These are phyloP conservation scores for Alcedo quadribrachys DNA, from an alignment of 2,797 vertebrate species.

Conservation along the genomic window DNA sequence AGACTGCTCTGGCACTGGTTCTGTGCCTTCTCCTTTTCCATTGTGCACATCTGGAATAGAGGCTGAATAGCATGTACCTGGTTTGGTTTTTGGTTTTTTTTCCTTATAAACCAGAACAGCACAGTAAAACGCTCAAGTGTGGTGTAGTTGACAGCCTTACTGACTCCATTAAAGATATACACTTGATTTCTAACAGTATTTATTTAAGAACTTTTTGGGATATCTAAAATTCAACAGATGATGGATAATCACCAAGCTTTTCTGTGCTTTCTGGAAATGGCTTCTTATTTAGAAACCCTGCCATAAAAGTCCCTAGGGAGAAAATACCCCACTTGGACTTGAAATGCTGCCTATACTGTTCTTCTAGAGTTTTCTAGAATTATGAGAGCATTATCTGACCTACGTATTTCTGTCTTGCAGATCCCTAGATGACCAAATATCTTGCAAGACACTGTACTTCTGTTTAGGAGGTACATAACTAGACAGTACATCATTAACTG, in stretches of 20 bases:
- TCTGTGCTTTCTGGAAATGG: neutral
- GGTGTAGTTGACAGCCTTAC: neutral
- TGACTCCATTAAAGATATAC: neutral
- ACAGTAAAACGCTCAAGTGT: neutral
- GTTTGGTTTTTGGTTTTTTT: neutral
- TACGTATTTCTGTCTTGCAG: neutral
- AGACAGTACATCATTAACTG: constrained; percentile 2
- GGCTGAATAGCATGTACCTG: neutral
- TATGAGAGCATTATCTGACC: neutral
- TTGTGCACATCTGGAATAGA: neutral
- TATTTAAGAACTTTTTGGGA: neutral
- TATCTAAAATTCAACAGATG: neutral
- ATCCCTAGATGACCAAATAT: neutral
- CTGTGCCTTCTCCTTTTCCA: neutral
- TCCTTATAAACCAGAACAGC: neutral
- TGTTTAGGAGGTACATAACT: neutral
- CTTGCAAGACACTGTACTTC: neutral
- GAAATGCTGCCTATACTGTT: neutral
- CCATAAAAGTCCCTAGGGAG: neutral
- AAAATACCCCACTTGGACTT: neutral
- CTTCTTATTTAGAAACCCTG: neutral
- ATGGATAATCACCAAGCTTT: neutral
- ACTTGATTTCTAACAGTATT: neutral
- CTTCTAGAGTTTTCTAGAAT: neutral
- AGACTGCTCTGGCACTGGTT: neutral